Percentiles rank a stretch among this genome's conserved stretches.
These are phyloP conservation scores for Phalanger gymnotis DNA, from an alignment of 2,797 vertebrate genomes.

Conservation along the genomic window DNA sequence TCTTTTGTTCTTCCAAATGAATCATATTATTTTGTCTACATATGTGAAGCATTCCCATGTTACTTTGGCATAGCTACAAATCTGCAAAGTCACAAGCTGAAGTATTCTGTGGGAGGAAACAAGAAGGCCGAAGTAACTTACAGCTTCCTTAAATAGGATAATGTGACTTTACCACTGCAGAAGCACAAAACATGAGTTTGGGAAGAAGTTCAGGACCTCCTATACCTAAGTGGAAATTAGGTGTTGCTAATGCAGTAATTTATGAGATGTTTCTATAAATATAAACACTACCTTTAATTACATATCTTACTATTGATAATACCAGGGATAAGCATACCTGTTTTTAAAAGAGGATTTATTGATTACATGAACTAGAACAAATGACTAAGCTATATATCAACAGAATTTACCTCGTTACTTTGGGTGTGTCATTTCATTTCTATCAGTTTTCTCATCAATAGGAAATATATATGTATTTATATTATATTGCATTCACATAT, in stretches of 20 bases:
- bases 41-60: background rate
- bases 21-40: background rate
- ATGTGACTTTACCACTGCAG: background rate
- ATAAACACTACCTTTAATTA: background rate
- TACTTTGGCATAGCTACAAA: background rate
- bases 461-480: background rate
- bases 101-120: background rate
- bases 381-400: background rate
- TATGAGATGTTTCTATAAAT: background rate
- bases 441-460: background rate
- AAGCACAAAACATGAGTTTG: background rate
- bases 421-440: constrained; percentile 12
- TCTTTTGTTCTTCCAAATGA: background rate
- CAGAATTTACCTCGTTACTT: background rate
- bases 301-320: background rate
- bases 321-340: background rate
- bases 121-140: background rate
- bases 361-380: background rate
- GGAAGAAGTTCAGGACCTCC: background rate
- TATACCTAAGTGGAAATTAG: background rate
- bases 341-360: background rate
- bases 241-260: background rate
- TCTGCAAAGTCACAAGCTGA: background rate
- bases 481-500: background rate
- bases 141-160: background rate